Base-by-base conservation (phyloP, 2,797 vertebrate species). In the Luscinia luscinia region DNA sequence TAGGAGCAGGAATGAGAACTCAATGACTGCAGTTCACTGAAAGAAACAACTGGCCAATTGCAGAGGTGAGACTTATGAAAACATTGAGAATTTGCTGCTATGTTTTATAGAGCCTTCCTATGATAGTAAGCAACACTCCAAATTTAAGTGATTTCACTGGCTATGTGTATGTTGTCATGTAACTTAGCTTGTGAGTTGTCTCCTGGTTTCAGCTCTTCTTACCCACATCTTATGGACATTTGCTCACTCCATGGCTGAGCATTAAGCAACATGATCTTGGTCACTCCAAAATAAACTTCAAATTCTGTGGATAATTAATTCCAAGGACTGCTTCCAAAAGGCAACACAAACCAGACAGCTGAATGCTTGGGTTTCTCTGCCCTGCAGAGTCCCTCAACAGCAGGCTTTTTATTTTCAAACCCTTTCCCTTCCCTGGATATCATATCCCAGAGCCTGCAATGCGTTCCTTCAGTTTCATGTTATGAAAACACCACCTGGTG, bases 221-320 rank as follows among this genome's bases (percentile, higher is more conserved):
- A 48, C 12, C 30, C 21, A 48, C 55, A 10, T 22, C 7, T 3
- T 12, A 40, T 36, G 51, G 36, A 40, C 0, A 0, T 78, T 78
- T 79, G 18, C 62, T 87, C 40, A 30, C 9, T 66, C 36, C 23
- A 20, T 11, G 13, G 55, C 36, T 82, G 26, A 66, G 5, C 1
- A 0, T 45, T 63, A 87, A 68, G 59, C 36, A 84, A 84, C 90
- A 87, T 12, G 0, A 12, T 20, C 24, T 81, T 3, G 0, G 3
- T 45, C 18, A 36, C 49, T 95, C 70, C 59, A 89, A 94, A 95
- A 88, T 41, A 94, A 95, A 82, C 41, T 40, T 48, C 27, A 76
- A 14, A 28, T 92, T 93, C 51, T 48, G 28, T n/a, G 32, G 58
- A 45, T 59, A 87, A 84, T 55, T 93, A 22, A 73, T 90, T 89